Conservation (phyloP, 2,797 vertebrate genomes). For the Cynopterus sphinx region DNA sequence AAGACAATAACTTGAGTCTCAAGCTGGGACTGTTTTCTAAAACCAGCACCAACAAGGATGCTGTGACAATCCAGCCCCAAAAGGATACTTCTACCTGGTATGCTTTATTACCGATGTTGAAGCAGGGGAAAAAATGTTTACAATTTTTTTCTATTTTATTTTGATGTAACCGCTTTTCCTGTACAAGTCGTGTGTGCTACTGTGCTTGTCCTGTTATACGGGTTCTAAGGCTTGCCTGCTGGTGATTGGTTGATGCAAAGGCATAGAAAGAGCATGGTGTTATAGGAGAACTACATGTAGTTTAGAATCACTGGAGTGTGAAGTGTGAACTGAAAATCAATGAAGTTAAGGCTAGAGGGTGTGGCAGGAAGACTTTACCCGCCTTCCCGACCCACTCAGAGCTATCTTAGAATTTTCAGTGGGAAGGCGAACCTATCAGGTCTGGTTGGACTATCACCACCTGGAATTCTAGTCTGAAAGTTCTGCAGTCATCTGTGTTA, state of each 20-base stretch:
- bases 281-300: not conserved
- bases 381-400: not conserved
- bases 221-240: not conserved
- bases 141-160: not conserved
- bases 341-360: not conserved
- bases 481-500: not conserved
- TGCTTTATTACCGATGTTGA: not conserved
- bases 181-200: not conserved
- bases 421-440: not conserved
- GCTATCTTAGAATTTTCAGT: not conserved
- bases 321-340: not conserved
- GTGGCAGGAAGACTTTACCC: not conserved
- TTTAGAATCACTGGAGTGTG: not conserved
- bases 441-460: not conserved
- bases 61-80: not conserved
- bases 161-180: not conserved
- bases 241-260: not conserved
- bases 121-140: not conserved
- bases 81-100: not conserved
- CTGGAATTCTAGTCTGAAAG: not conserved
- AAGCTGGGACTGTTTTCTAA: not conserved
- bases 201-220: not conserved
- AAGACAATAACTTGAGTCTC: not conserved
- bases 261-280: not conserved
- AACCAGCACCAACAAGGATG: not conserved